A percentile compares a stretch with the other conserved stretches of the same genome.
Conservation (phyloP, 2,797 vertebrate species). For the Gobio occitaniae region DNA sequence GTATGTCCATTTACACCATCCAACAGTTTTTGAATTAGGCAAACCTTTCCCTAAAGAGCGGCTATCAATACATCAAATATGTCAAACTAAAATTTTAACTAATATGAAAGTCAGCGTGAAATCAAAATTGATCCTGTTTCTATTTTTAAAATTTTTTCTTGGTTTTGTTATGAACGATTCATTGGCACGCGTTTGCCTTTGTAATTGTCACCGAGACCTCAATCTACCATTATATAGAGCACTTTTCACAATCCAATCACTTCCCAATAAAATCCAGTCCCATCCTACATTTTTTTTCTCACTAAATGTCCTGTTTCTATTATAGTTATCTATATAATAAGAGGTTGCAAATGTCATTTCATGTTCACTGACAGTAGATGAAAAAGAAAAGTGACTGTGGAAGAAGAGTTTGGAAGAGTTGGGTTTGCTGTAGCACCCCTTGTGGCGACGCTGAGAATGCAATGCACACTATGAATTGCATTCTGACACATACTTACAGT, state of each 20-base stretch:
- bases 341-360: not conserved
- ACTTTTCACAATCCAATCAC: not conserved
- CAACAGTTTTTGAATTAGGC: no score
- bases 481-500: not conserved
- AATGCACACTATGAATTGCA: not conserved
- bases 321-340: not conserved
- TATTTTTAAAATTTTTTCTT: not conserved
- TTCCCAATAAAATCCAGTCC: not conserved
- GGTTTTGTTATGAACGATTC: no score
- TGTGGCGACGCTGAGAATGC: slow-evolving; percentile 7
- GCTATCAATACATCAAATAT: not conserved
- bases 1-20: no score
- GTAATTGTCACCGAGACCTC: not conserved
- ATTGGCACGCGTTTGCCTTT: not conserved
- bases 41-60: not conserved
- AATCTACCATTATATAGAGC: not conserved
- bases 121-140: not conserved
- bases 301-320: not conserved
- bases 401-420: not conserved
- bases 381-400: not conserved
- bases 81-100: not conserved
- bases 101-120: no score
- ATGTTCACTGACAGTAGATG: not conserved
- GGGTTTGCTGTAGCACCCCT: not conserved
- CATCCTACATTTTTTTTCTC: not conserved